A percentile compares a stretch with the other conserved stretches of the same genome.
Evolutionary conservation across 2,888 invertebrate species (phyloP).

Genomic region (Trisateles emortualis): DNA sequence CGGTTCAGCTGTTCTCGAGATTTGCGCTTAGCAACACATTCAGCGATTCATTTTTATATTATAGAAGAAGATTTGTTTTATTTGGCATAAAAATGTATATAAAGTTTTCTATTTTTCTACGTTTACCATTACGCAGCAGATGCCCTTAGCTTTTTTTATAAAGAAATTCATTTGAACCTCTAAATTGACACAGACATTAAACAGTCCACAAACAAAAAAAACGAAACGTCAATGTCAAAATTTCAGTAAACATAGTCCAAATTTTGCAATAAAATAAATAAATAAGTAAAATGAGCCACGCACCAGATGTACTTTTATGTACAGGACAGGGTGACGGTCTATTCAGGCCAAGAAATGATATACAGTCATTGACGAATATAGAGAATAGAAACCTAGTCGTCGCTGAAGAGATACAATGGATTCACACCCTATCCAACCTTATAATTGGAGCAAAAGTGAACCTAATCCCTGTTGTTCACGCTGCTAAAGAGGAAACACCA

Average conservation of each 20-base stretch:
- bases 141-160: too few relatives aligned
- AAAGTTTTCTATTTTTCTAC: too few relatives aligned
- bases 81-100: too few relatives aligned
- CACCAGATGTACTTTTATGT: neutral
- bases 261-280: conserved; percentile 19
- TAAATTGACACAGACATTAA: too few relatives aligned
- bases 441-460: conserved; percentile 51
- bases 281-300: conserved; percentile 30
- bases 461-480: conserved; percentile 61
- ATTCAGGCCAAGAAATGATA: neutral
- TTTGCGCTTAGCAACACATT: too few relatives aligned
- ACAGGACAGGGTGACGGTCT: neutral
- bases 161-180: too few relatives aligned
- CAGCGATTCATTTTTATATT: too few relatives aligned
- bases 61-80: too few relatives aligned
- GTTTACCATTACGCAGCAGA: too few relatives aligned
- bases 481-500: conserved; percentile 40
- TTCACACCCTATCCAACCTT: conserved; percentile 46
- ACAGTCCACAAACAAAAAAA: conserved; percentile 8
- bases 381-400: neutral
- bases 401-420: neutral
- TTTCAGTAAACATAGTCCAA: conserved; percentile 45
- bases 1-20: too few relatives aligned
- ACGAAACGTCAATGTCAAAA: conserved; percentile 38
- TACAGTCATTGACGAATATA: neutral